These are phyloP conservation scores for Probosciger aterrimus DNA, from an alignment of 2,113 vertebrate species.

Conservation along the genomic window DNA sequence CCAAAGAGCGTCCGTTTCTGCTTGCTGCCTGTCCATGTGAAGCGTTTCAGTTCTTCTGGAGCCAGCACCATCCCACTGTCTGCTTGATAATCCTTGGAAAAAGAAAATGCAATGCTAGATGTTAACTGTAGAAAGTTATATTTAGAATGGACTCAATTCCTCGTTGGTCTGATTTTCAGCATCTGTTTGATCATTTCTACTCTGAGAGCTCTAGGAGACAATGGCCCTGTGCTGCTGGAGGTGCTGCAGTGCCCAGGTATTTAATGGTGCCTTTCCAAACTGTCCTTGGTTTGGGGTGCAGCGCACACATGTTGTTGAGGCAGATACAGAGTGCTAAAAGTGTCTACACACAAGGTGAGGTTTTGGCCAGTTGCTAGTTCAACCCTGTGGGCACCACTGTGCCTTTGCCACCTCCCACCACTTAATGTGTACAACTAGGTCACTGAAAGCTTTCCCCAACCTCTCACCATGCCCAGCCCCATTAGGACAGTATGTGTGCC, in stretches of 20 bases:
- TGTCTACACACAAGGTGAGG: background rate
- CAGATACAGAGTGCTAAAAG: background rate
- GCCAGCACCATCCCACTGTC: slow-evolving; percentile 84
- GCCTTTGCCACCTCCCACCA: background rate
- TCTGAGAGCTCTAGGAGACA: background rate
- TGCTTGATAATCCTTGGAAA: slow-evolving; percentile 79
- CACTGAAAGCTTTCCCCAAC: background rate
- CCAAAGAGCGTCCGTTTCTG: slow-evolving; percentile 72
- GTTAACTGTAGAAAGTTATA: background rate
- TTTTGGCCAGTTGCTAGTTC: background rate
- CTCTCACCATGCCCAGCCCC: background rate
- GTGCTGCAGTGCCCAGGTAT: background rate
- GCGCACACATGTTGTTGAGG: background rate
- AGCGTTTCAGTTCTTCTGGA: slow-evolving; percentile 81
- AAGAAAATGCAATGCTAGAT: background rate
- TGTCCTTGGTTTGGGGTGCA: background rate
- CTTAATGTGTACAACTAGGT: background rate
- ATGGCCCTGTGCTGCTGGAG: background rate
- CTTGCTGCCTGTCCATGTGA: slow-evolving; percentile 78
- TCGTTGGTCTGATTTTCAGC: background rate
- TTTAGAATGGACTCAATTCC: background rate
- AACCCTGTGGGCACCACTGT: background rate
- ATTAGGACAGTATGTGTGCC: background rate
- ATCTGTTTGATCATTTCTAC: rapidly evolving
- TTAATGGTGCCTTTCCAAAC: background rate